phyloP scores from a whole-genome alignment of 2,113 vertebrate genomes.

The Sinosuthora webbiana region DNA sequence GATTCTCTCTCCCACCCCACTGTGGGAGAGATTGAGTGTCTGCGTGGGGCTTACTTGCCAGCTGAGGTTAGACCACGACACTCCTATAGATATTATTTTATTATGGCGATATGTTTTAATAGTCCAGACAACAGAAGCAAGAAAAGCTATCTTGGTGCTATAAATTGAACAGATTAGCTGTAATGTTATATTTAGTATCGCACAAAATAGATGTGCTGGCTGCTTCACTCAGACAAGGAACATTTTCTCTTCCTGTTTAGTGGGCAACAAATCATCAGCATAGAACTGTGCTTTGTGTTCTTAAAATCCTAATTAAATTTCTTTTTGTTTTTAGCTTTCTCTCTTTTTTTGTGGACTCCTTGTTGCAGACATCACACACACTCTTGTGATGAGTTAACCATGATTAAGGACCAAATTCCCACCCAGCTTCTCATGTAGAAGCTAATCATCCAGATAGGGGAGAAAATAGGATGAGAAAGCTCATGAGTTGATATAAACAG shows the following conservation, averaged over 20 bases:
- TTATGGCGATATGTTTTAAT: slow-evolving; percentile 26
- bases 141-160: neutral
- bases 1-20: neutral
- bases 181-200: slow-evolving; percentile 43
- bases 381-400: neutral
- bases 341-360: neutral
- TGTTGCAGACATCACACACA: neutral
- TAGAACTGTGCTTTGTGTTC: neutral
- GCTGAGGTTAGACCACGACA: neutral
- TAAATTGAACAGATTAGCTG: slow-evolving; percentile 55
- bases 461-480: neutral
- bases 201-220: slow-evolving; percentile 17
- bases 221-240: neutral
- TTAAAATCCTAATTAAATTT: neutral
- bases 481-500: neutral
- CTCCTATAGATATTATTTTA: neutral
- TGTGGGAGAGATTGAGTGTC: neutral
- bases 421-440: neutral
- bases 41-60: neutral
- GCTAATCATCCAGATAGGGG: neutral
- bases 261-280: slow-evolving; percentile 10
- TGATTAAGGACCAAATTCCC: neutral
- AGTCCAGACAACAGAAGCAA: neutral
- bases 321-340: neutral
- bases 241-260: slow-evolving; percentile 5